Base-by-base conservation (phyloP, 2,888 invertebrate species). In the Criorhina ranunculi region DNA sequence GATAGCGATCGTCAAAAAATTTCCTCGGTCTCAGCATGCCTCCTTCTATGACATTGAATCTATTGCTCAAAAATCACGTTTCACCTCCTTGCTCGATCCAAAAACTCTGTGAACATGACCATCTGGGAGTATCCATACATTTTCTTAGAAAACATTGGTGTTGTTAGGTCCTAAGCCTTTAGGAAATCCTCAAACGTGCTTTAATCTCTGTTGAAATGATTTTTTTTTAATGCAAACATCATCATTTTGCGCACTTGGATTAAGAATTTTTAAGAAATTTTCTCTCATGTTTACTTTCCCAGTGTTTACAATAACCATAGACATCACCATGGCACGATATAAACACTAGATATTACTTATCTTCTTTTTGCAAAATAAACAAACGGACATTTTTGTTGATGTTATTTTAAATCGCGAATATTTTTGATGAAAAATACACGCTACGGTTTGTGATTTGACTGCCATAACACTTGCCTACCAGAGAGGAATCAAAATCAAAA, bases 331-430 rank as follows among this genome's bases (percentile, higher is more conserved):
- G 7, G 29, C 12, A 29, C 9, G 6, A 11, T 15, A 55, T 17
- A 11, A 55, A 35, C 35, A 55, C 8, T n/a, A 3, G 6, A 5
- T n/a, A n/a, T n/a, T n/a, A 5, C 19, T 19, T 46, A 7, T 17
- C n/a, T 31, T 29, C 51, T 19, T 24, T 29, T 66, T 51, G 11
- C 29, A 66, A 66, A 24, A 29, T 37, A 66, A 51, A 49, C 37
- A 40, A 37, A 35, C 15, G n/a, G 19, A 8, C 62, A 17, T 19
- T n/a, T n/a, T n/a, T 64, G 49, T 64, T 64, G 64, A 64, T 46
- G 44, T 62, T 60, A 29, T 59, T 40, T 24, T 40, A 17, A 37
- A 19, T 40, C 2, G 40, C 40, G 12, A 19, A 19, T 49, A 17
- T 64, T 64, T n/a, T 64, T 51, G 12, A 66, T 29, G 12, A 49